Conservation (phyloP, 2,113 vertebrate genomes). For the Polypterus senegalus region DNA sequence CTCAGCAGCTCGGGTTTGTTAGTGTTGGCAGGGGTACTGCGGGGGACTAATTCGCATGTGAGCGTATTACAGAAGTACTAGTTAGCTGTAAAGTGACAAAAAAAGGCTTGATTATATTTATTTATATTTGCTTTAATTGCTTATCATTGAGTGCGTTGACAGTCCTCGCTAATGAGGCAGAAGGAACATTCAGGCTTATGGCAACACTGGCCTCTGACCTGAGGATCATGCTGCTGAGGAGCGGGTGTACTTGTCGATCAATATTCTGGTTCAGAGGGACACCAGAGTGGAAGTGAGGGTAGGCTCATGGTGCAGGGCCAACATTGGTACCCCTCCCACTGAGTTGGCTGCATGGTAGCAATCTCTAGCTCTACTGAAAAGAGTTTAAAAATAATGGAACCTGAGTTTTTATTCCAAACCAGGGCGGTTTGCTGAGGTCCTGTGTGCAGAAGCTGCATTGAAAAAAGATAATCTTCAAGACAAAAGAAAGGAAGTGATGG, state of each 20-base stretch:
- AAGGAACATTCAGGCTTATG: constrained; percentile 42
- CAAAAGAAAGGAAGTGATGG: too few relatives aligned
- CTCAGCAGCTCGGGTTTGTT: constrained; percentile 39
- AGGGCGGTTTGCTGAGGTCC: too few relatives aligned
- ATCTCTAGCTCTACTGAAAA: too few relatives aligned
- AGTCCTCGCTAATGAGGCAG: constrained; percentile 67
- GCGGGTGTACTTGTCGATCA: too few relatives aligned
- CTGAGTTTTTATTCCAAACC: too few relatives aligned
- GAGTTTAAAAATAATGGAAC: too few relatives aligned
- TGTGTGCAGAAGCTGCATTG: too few relatives aligned
- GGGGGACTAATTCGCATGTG: constrained; percentile 36
- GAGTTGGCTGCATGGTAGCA: too few relatives aligned
- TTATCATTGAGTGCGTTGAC: constrained; percentile 67
- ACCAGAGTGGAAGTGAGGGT: constrained; percentile 12
- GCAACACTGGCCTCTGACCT: constrained; percentile 24
- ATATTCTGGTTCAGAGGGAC: constrained; percentile 14
- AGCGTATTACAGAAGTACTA: constrained; percentile 54
- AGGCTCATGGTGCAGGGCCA: constrained; percentile 5
- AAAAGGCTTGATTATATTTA: constrained; percentile 57
- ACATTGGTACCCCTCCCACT: constrained; percentile 30
- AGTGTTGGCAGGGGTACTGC: constrained; percentile 27
- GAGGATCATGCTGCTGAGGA: too few relatives aligned
- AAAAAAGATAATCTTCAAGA: too few relatives aligned
- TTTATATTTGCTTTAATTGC: constrained; percentile 72
- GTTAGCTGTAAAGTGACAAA: constrained; percentile 54